Percentiles rank a stretch among this genome's conserved stretches.
phyloP scores from a whole-genome alignment of 1,140 invertebrate genomes.

The Bicyclus anynana region DNA sequence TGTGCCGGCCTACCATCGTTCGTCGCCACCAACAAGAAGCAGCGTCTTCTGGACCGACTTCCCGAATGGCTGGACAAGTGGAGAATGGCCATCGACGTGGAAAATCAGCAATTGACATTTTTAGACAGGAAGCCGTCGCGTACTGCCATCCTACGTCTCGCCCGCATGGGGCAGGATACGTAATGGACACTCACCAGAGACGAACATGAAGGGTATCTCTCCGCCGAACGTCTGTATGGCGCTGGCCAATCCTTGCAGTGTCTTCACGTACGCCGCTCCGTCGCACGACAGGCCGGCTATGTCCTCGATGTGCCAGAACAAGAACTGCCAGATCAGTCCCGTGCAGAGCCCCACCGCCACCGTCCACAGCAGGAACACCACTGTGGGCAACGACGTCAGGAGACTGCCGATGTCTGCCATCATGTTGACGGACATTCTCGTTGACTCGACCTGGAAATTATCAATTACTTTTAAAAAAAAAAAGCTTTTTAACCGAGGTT shows the following conservation, averaged over 20 bases:
- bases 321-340: constrained; percentile 92
- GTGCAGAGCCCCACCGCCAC: constrained; percentile 90
- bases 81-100: no score
- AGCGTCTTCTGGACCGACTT: no score
- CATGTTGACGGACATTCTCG: constrained; percentile 80
- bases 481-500: no score
- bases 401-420: constrained; percentile 80
- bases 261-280: constrained; percentile 81
- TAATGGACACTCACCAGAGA: constrained; percentile 83
- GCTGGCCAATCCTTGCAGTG: constrained; percentile 87
- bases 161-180: no score
- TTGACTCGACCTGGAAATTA: constrained; percentile 78
- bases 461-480: neutral
- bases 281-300: constrained; percentile 77
- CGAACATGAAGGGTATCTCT: constrained; percentile 93
- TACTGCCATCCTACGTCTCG: no score
- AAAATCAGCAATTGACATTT: no score
- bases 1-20: no score
- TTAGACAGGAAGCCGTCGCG: no score
- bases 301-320: constrained; percentile 90
- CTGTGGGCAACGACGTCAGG: constrained; percentile 80
- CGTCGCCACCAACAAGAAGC: no score
- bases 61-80: no score
- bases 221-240: constrained; percentile 90
- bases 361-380: constrained; percentile 87